phyloP scores from a whole-genome alignment of 1,140 invertebrate genomes.

The Diuraphis noxia region DNA sequence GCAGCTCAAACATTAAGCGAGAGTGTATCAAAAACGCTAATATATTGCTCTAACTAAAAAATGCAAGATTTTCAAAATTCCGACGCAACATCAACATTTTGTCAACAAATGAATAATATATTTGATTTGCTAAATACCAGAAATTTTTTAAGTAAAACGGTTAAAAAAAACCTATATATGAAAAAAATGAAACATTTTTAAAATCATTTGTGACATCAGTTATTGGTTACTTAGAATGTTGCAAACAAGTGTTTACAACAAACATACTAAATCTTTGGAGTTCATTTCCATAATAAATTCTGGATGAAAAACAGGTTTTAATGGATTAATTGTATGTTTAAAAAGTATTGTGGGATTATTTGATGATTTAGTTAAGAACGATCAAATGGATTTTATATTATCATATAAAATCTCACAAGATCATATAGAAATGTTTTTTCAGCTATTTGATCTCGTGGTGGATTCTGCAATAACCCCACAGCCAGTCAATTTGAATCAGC shows the following conservation, averaged over 20 bases:
- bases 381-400: not conserved
- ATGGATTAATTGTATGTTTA: not conserved
- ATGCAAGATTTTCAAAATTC: not conserved
- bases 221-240: not conserved
- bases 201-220: not conserved
- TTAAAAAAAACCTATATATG: not conserved
- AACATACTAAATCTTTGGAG: not conserved
- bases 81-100: conserved; percentile 23
- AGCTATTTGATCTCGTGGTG: not conserved
- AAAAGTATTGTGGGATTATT: not conserved
- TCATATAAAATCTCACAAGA: not conserved
- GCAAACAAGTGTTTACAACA: not conserved
- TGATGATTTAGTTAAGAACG: not conserved
- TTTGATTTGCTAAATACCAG: conserved; percentile 41
- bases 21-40: conserved; percentile 19
- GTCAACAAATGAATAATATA: conserved; percentile 21
- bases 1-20: conserved; percentile 57
- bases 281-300: not conserved
- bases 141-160: not conserved
- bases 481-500: not conserved
- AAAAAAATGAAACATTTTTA: not conserved
- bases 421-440: not conserved
- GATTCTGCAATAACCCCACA: not conserved
- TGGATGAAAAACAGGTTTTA: not conserved
- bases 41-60: not conserved